phyloP scores from a whole-genome alignment of 2,113 vertebrate species.

The Isichthys henryi region DNA sequence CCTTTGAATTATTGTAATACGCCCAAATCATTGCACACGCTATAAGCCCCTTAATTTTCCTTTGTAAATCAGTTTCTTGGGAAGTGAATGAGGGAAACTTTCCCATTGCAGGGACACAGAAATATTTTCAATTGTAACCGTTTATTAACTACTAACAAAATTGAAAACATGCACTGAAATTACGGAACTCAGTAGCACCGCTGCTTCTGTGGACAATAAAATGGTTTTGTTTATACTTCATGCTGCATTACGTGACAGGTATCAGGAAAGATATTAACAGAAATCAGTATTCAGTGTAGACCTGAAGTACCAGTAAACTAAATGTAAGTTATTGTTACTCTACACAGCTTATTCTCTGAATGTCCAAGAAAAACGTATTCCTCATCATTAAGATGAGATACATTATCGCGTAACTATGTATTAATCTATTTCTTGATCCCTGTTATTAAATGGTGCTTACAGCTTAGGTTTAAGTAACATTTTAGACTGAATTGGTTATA shows the following conservation, averaged over 20 bases:
- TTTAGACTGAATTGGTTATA: background rate
- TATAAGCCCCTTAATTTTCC: background rate
- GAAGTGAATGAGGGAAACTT: background rate
- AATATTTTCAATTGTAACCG: background rate
- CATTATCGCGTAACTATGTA: background rate
- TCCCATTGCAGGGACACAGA: background rate
- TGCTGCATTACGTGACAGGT: background rate
- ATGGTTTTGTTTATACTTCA: background rate
- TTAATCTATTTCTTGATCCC: background rate
- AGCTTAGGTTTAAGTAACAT: background rate
- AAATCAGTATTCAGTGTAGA: background rate
- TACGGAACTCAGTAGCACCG: background rate
- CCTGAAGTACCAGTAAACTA: background rate
- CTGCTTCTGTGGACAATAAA: conserved; percentile 8
- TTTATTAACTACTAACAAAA: background rate
- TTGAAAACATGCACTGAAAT: conserved; percentile 1
- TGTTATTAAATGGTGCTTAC: background rate
- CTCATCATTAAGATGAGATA: background rate
- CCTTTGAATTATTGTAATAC: background rate
- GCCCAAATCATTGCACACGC: background rate
- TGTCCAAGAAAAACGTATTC: background rate
- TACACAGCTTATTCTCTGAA: background rate
- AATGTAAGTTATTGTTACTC: background rate
- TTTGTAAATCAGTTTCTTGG: background rate
- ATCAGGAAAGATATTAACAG: background rate